Conservation (phyloP, 2,797 vertebrate species). For the Urocyon cinereoargenteus region DNA sequence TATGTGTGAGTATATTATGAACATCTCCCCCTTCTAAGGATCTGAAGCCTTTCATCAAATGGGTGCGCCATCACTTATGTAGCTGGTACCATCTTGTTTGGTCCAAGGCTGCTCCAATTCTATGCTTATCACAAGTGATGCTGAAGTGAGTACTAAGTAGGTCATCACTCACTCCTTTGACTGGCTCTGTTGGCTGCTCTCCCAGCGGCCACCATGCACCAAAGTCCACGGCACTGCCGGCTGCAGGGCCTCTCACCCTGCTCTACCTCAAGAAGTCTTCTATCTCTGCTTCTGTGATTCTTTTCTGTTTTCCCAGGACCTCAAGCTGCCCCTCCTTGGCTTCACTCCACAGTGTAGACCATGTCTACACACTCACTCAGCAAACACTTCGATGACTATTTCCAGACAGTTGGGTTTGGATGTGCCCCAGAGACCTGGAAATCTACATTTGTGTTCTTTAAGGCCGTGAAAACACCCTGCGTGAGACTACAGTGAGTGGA, state of each 20-base stretch:
- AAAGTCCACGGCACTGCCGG: neutral
- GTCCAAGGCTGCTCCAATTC: neutral
- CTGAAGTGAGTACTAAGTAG: neutral
- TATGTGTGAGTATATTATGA: neutral
- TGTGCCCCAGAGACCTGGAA: neutral
- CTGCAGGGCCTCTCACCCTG: too few species aligned
- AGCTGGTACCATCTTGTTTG: rapidly evolving
- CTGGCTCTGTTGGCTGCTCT: neutral
- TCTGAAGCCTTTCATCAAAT: neutral
- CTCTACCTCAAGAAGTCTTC: neutral
- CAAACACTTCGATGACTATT: neutral
- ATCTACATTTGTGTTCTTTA: neutral
- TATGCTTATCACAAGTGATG: neutral
- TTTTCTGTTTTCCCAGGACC: neutral
- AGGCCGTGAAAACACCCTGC: neutral
- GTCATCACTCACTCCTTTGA: neutral
- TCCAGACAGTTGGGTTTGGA: neutral
- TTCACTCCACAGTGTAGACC: neutral
- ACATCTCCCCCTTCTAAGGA: neutral
- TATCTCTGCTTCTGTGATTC: neutral
- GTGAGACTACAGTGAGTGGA: too few species aligned
- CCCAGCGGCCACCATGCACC: rapidly evolving
- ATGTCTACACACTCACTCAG: neutral
- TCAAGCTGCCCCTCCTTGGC: neutral
- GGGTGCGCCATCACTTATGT: neutral